Conservation (phyloP, 2,113 vertebrate genomes). For the Megaleporinus macrocephalus region DNA sequence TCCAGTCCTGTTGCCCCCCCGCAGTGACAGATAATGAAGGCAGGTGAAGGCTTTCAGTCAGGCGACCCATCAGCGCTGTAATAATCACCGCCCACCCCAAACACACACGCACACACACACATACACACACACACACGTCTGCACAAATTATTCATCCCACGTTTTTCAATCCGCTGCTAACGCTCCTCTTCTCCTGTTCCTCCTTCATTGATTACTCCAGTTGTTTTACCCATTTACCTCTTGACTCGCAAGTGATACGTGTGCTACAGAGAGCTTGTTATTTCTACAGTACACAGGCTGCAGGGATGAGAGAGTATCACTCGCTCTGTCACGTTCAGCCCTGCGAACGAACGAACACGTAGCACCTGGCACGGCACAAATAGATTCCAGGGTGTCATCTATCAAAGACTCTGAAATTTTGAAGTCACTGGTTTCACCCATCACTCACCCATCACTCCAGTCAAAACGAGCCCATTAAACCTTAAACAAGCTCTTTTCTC, state of each 20-base stretch:
- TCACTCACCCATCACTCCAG: too few relatives aligned
- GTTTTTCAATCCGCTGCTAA: slow-evolving; percentile 32
- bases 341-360: not conserved
- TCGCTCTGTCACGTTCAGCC: not conserved
- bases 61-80: slow-evolving; percentile 35
- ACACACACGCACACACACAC: not conserved
- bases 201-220: slow-evolving; percentile 46
- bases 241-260: slow-evolving; percentile 19
- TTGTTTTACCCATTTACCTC: slow-evolving; percentile 37
- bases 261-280: slow-evolving; percentile 27
- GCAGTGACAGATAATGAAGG: slow-evolving; percentile 52
- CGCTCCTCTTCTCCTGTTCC: slow-evolving; percentile 13
- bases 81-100: slow-evolving; percentile 29
- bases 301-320: slow-evolving; percentile 7
- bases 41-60: slow-evolving; percentile 31
- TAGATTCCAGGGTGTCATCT: slow-evolving; percentile 20
- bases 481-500: too few relatives aligned
- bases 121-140: not conserved
- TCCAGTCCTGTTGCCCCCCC: slow-evolving; percentile 33
- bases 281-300: slow-evolving; percentile 19
- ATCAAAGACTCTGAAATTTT: not conserved
- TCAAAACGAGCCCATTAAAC: too few relatives aligned
- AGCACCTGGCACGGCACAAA: not conserved
- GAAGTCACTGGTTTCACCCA: too few relatives aligned
- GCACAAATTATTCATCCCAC: slow-evolving; percentile 50